Base-by-base conservation (phyloP, 2,113 vertebrate genomes). In the Myotis lucifugus region DNA sequence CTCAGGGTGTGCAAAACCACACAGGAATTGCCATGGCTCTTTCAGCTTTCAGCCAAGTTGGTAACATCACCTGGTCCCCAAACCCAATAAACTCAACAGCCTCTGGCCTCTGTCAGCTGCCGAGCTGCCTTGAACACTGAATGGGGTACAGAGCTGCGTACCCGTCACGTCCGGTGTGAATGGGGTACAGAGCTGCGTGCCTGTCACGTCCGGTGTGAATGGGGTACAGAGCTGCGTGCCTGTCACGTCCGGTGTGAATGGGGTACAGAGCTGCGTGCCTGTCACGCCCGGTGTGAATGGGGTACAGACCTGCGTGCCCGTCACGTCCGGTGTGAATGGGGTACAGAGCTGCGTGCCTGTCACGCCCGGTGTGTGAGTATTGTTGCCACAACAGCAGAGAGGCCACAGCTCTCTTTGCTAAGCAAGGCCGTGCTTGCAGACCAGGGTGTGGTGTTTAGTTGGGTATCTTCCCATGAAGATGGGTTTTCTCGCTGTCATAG, bases 81-180 rank as follows among this genome's bases (percentile, higher is more conserved):
- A 40, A 10, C 15, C 61, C 87, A 67, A 8, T 5, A 52, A 46
- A 10, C 48, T 67, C 79, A 25, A 8, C 2, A n/a, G 50, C 34
- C 29, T 74, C 59, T 11, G 52, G 40, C 21, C 79, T 74, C 54
- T 74, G 66, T 13, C 19, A 34, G 42, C 42, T 59, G 42, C 32
- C 8, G 42, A 86, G 59, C 32, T 4, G 40, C 29, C 79, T 12
- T 17, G 8, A 37, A 37, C 27, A 8, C 37, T 6, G 56, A 56
- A 15, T 11, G 3, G 66, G 95, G n/a, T 32, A 2, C 72, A 50
- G 78, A 76, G 56, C 64, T 4, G 1, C 0, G 0, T 13, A 46
- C 70, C 50, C 50, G 37, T 46, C 9, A 0, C 0, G 1, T 3
- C 23, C 32, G 13, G 74, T 0, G 2, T 0, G 21, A 40, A 40